phyloP scores from a whole-genome alignment of 2,888 invertebrate genomes.

The Homarus gammarus region DNA sequence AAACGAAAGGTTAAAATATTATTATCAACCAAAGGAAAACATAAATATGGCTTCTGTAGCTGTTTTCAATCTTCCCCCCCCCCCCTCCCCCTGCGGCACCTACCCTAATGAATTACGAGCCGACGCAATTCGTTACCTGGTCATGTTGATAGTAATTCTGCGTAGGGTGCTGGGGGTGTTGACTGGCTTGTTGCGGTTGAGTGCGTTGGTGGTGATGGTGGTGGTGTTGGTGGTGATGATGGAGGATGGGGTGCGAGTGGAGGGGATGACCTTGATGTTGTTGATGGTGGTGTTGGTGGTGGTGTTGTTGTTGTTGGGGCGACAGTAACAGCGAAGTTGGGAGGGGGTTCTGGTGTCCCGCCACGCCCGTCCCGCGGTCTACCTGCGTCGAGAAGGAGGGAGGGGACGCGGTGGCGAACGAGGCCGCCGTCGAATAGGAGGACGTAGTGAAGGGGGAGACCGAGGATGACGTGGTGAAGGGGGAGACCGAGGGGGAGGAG shows the following conservation, averaged over 20 bases:
- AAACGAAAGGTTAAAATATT: no score
- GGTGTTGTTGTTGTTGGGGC: slow-evolving; percentile 48
- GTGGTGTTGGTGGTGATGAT: slow-evolving; percentile 43
- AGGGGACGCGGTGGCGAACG: slow-evolving; percentile 38
- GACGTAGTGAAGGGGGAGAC: slow-evolving; percentile 38
- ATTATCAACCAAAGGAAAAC: no score
- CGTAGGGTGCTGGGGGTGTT: slow-evolving; percentile 18
- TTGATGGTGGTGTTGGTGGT: slow-evolving; percentile 54
- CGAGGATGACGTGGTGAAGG: slow-evolving; percentile 15
- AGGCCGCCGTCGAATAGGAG: slow-evolving; percentile 26
- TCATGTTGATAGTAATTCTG: slow-evolving; percentile 58
- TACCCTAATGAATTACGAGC: no score
- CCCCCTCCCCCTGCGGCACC: no score
- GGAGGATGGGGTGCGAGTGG: slow-evolving; percentile 9
- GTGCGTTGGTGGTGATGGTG: slow-evolving; percentile 26
- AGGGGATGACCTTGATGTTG: slow-evolving; percentile 31
- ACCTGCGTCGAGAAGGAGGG: slow-evolving; percentile 27
- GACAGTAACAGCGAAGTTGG: slow-evolving; percentile 46
- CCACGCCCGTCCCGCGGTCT: slow-evolving; percentile 41
- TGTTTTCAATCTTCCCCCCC: no score
- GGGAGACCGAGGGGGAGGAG: slow-evolving; percentile 7
- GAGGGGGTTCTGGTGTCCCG: slow-evolving; percentile 55
- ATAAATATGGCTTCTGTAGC: no score
- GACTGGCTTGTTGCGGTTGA: slow-evolving; percentile 7
- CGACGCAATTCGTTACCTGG: no score